Evolutionary conservation across 2,113 vertebrate genomes (phyloP).

Genomic region (Nannospalax galili): DNA sequence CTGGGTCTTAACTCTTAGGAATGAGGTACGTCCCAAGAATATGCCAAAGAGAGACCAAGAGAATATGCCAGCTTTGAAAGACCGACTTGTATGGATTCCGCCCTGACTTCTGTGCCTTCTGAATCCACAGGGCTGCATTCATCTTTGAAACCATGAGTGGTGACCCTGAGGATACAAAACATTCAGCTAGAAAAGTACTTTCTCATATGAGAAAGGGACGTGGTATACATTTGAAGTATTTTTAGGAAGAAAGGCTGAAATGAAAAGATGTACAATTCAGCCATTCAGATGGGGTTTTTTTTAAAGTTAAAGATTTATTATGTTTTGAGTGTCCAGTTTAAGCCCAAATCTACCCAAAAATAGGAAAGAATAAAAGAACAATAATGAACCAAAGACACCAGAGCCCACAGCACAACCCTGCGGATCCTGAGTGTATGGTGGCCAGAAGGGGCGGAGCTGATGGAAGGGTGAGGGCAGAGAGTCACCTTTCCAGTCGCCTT

Average conservation of each 20-base stretch:
- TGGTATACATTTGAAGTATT: neutral
- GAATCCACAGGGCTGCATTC: neutral
- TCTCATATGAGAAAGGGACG: neutral
- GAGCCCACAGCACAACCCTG: rapidly evolving
- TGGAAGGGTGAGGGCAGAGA: neutral
- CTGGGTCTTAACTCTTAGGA: constrained; percentile 14
- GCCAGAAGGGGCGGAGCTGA: neutral
- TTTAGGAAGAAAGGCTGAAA: neutral
- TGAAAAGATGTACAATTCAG: neutral
- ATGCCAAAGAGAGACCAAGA: constrained; percentile 4
- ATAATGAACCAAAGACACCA: neutral
- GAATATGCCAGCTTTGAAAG: neutral
- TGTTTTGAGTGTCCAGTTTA: constrained; percentile 15
- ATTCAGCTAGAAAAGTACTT: neutral
- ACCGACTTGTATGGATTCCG: neutral
- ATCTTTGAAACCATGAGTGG: neutral
- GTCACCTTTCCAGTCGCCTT: neutral
- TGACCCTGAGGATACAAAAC: neutral
- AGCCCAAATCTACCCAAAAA: neutral
- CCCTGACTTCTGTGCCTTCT: neutral
- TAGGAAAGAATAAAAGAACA: neutral
- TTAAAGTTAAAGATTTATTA: constrained; percentile 13
- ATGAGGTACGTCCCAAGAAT: neutral
- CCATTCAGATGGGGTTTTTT: neutral
- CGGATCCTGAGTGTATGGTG: neutral